Evolutionary conservation across 2,113 vertebrate genomes (phyloP), one percentile per base, ranked within the genome.

Genomic region (Caracal caracal): DNA sequence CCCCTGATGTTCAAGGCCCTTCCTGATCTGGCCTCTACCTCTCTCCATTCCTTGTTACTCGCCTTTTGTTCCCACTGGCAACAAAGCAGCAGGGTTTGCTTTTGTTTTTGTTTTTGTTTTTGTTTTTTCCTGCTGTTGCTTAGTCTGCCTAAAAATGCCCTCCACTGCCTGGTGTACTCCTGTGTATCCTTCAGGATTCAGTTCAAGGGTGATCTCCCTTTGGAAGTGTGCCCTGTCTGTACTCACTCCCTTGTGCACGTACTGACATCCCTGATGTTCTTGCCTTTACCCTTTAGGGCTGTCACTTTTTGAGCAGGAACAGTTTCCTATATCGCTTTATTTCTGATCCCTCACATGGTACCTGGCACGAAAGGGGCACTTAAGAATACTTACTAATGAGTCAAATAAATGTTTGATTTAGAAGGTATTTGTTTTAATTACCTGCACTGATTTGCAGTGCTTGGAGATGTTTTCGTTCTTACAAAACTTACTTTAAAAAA

Each of bases 361-460:
- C 12, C 40, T 92, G 35, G 26, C 28, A 90, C 28, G 73, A 75
- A 91, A 90, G 76, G 33, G 30, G 3, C 30, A 81, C 61, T 61
- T 6, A 66, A 51, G 35, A 93, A 59, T 53, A 70, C 40, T 76
- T 86, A 22, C 75, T 40, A 84, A 37, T 80, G 19, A 94, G 56
- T 76, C 90, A 78, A 83, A 35, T 73, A 93, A 68, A 82, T 43
- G 9, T 13, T 80, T 82, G 51, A 75, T 65, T 83, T 37, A 59
- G 35, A 37, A 49, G 11, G 43, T 78, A 61, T 61, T 95, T 92
- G 68, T 75, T 92, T 92, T 95, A 90, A 59, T 68, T 78, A 79
- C 30, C 19, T 85, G 12, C 2, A 37, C 35, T 53, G 56, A 61
- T 85, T 85, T 65, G 40, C 20, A 92, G 3, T 73, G 30, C 71